Percentiles rank a stretch among this genome's conserved stretches.
Conservation (phyloP, 2,888 invertebrate genomes). For the Macrosiphum euphorbiae region DNA sequence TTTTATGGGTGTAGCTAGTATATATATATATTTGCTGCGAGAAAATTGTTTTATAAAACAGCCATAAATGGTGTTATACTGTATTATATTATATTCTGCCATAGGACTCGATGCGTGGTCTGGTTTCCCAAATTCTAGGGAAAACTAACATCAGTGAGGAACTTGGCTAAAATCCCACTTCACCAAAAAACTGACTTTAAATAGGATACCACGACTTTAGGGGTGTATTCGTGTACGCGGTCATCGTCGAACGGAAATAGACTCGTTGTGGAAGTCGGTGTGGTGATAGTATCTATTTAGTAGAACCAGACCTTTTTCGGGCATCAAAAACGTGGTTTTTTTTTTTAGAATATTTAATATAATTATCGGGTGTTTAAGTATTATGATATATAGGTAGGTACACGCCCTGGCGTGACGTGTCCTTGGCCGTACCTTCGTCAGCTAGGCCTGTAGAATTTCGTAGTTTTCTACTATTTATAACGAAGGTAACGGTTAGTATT, state of each 20-base stretch:
- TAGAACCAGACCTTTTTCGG: background rate
- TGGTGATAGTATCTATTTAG: background rate
- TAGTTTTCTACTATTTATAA: background rate
- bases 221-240: background rate
- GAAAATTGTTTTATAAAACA: conserved; percentile 1
- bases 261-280: background rate
- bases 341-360: background rate
- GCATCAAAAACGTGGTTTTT: background rate
- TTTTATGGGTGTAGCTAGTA: background rate
- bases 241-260: background rate
- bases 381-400: background rate
- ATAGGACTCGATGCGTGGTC: background rate
- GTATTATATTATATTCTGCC: background rate
- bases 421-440: background rate
- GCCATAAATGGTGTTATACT: background rate
- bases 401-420: background rate
- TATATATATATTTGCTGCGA: background rate
- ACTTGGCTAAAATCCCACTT: background rate
- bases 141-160: background rate
- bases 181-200: background rate
- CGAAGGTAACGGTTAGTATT: background rate
- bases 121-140: background rate
- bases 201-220: background rate
- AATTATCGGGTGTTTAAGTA: background rate
- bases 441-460: background rate